Evolutionary conservation across 2,888 invertebrate species (phyloP).

Genomic region (Xanthorhoe spadicearia): DNA sequence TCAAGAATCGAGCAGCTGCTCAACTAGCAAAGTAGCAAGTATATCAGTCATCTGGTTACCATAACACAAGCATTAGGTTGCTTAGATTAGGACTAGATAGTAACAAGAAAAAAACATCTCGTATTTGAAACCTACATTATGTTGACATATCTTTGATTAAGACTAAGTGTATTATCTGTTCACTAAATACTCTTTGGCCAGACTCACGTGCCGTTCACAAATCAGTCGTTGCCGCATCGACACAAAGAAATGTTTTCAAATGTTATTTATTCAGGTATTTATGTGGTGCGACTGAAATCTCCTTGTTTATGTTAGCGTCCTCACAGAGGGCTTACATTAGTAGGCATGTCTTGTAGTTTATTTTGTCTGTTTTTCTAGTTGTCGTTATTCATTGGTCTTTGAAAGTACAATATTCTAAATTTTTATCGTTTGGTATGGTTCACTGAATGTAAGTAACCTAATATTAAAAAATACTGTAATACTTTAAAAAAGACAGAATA

Average conservation of each 20-base stretch:
- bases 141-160: too few relatives aligned
- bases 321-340: conserved; percentile 23
- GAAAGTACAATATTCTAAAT: background rate
- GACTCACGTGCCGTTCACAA: conserved; percentile 66
- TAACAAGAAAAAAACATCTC: too few relatives aligned
- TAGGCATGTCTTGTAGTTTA: conserved; percentile 31
- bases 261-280: conserved; percentile 75
- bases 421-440: too few relatives aligned
- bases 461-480: too few relatives aligned
- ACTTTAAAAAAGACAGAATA: too few relatives aligned
- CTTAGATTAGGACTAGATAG: too few relatives aligned
- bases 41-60: too few relatives aligned
- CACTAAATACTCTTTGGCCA: conserved; percentile 36
- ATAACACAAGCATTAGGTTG: too few relatives aligned
- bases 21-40: too few relatives aligned
- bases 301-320: conserved; percentile 37
- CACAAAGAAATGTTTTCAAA: conserved; percentile 71
- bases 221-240: conserved; percentile 77
- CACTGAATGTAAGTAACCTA: too few relatives aligned
- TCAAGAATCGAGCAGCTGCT: too few relatives aligned
- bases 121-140: background rate
- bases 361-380: conserved; percentile 15
- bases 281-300: conserved; percentile 38
- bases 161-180: too few relatives aligned
- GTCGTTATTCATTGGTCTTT: conserved; percentile 9